These are phyloP conservation scores for Mimachlamys varia DNA, from an alignment of 2,888 invertebrate species.

Conservation along the genomic window DNA sequence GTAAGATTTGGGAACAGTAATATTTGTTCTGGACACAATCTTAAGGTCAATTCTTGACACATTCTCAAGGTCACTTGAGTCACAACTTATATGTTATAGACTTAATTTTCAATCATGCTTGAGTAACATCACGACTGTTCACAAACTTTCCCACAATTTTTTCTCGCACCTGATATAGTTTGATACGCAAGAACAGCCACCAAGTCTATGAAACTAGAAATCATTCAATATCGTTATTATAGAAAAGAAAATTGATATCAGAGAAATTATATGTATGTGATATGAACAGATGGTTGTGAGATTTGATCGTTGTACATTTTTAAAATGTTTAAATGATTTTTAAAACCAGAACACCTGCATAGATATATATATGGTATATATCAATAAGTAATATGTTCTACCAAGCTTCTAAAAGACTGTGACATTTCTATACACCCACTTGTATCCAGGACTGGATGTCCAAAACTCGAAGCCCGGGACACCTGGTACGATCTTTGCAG, in stretches of 20 bases:
- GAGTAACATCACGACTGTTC: constrained; percentile 2
- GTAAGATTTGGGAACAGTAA: background rate
- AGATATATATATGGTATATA: constrained; percentile 3
- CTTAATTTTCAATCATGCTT: background rate
- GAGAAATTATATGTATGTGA: background rate
- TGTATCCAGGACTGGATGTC: background rate
- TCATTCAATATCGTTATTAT: constrained; percentile 11
- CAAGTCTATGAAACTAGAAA: background rate
- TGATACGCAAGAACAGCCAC: background rate
- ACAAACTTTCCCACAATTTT: constrained; percentile 1
- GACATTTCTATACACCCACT: background rate
- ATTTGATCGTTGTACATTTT: background rate
- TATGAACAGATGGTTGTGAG: background rate
- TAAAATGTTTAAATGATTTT: background rate
- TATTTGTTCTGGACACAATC: background rate
- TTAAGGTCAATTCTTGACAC: background rate
- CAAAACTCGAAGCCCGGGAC: background rate
- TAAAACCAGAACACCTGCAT: background rate
- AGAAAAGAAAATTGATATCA: constrained; percentile 16
- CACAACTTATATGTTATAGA: background rate
- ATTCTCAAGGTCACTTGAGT: background rate
- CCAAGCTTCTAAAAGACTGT: background rate
- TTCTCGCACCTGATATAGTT: background rate
- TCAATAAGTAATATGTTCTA: background rate
- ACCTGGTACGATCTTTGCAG: background rate